Base-by-base conservation (phyloP, 2,888 invertebrate species). In the Idaea dimidiata region DNA sequence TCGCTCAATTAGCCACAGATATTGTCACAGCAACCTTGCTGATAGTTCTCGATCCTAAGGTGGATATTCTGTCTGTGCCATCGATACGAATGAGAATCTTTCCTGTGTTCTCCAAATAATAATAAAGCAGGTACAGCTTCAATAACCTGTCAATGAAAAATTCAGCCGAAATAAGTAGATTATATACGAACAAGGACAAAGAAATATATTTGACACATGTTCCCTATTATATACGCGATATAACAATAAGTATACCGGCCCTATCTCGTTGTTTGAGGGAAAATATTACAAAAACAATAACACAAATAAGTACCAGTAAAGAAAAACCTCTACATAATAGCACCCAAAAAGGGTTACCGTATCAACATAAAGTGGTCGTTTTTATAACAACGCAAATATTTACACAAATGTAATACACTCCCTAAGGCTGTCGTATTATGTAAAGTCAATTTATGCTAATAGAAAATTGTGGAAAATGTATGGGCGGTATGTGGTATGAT, bases 371-470 rank as follows among this genome's bases (percentile, higher is more conserved):
- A 58, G 43, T 77, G 78, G 79, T 14, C 58, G 17, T 6, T 17
- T 43, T 18, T 32, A 62, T 64, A 43, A 67, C 68, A 66, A 69
- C 61, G 72, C 76, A 81, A 80, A 82, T 80, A 79, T 80, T 79
- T 81, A 79, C 74, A 74, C 72, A 76, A 77, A 79, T 79, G 72
- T 78, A 77, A 79, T 79, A 77, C 75, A 57, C 72, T 74, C 72
- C 71, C 75, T 76, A 67, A 76, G 75, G 74, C 75, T 71, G 72
- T 65, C 75, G 73, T 77, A 79, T 80, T 80, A 81, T 75, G 73
- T 73, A 78, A 80, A 79, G 75, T 80, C 81, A 79, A 79, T 80
- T 79, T 81, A 82, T 78, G 80, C 74, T 79, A 79, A 80, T 77
- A 77, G 71, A 75, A 73, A 75, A 72, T 72, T 71, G 72, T 75